These are phyloP conservation scores for Leptinotarsa undecemlineata DNA, from an alignment of 1,140 invertebrate genomes.

Conservation along the genomic window DNA sequence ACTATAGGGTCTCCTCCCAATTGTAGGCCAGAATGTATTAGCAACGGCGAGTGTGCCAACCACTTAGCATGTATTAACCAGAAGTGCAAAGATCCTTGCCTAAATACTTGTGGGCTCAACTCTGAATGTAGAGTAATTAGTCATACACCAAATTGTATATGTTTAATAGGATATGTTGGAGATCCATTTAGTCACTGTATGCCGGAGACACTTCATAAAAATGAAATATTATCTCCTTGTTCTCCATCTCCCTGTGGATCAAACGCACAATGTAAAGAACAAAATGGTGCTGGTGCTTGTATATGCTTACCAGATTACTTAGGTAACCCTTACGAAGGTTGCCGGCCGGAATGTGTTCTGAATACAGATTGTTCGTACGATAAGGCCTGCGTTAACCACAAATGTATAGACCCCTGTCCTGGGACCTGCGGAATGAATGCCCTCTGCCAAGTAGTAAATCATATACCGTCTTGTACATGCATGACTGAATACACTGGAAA, in stretches of 20 bases:
- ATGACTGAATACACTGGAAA: slow-evolving; percentile 69
- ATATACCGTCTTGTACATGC: slow-evolving; percentile 74
- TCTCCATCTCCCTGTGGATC: slow-evolving; percentile 72
- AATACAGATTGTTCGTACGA: slow-evolving; percentile 74
- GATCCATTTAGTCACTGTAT: slow-evolving; percentile 74
- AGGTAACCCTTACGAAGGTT: slow-evolving; percentile 73
- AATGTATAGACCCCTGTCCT: slow-evolving; percentile 77
- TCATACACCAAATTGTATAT: slow-evolving; percentile 71
- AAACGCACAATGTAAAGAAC: slow-evolving; percentile 71
- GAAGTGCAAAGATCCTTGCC: slow-evolving; percentile 74
- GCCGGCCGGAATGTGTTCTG: slow-evolving; percentile 73
- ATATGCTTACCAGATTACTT: slow-evolving; percentile 64
- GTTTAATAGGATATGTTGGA: slow-evolving; percentile 69
- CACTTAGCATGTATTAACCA: slow-evolving; percentile 68
- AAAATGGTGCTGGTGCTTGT: slow-evolving; percentile 67
- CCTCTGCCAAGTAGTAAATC: slow-evolving; percentile 74
- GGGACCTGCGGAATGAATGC: slow-evolving; percentile 75
- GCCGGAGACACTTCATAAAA: slow-evolving; percentile 64
- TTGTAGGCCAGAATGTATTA: slow-evolving; percentile 71
- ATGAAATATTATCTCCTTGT: slow-evolving; percentile 62
- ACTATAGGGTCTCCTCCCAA: slow-evolving; percentile 72
- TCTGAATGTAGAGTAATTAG: slow-evolving; percentile 71
- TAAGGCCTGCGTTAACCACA: slow-evolving; percentile 73
- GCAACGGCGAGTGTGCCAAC: slow-evolving; percentile 66
- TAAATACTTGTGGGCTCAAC: slow-evolving; percentile 70